Base-by-base conservation (phyloP, 2,113 vertebrate species). In the Perognathus longimembris region DNA sequence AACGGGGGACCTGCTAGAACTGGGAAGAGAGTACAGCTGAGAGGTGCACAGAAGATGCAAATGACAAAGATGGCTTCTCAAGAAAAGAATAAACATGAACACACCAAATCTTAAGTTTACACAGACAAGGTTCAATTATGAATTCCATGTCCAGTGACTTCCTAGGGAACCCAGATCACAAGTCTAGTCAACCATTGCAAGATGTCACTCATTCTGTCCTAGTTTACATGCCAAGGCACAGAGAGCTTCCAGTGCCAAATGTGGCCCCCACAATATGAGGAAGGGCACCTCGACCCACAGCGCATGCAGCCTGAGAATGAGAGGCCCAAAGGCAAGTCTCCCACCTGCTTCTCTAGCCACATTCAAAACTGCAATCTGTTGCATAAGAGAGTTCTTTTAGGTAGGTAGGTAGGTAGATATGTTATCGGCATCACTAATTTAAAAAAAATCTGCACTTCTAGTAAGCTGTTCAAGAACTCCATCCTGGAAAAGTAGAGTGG, bases 381-480 rank as follows among this genome's bases (percentile, higher is more conserved):
- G 85, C 73, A 40, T 84, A 92, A 94, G 73, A 61, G 17, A 67
- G 20, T 54, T 18, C 67, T 94, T 94, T 88, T 54, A 89, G 85
- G 75, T 36, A 93, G 89, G 85, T 40, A 88, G 75, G 70, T 3
- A 88, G 85, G 75, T 36, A 93, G 89, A 87, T 40, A 88, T 71
- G 71, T 92, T 93, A 90, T 92, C 80, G 77, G 64, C 88, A 91
- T 73, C 82, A 78, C 77, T 76, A 84, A 91, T 78, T 85, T 64
- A 78, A 78, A 94, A 95, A 63, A 71, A 24, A 86, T 89, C 90
- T 92, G 79, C 38, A 70, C 91, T 95, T 92, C n/a, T 66, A 89
- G 63, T 71, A 73, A 92, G 59, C 85, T 95, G 63, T 87, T 50
- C 36, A 67, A 6, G 90, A 85, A 88, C 90, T 85, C 54, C 69